phyloP scores from a whole-genome alignment of 2,797 vertebrate species.

The Semaprochilodus insignis region DNA sequence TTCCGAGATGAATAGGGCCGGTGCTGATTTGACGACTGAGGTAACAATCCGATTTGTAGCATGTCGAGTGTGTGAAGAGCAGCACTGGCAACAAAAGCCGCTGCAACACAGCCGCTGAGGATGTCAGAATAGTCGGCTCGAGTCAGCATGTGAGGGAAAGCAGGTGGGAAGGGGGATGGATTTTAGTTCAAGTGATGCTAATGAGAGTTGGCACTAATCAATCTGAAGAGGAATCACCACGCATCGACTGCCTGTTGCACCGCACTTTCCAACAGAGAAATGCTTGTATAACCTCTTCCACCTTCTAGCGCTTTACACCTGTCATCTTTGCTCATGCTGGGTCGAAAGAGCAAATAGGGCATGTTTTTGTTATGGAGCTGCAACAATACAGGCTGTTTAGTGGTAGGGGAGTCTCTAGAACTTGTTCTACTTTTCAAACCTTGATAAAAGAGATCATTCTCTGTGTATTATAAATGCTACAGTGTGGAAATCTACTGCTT shows the following conservation, averaged over 20 bases:
- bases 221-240: slow-evolving; percentile 19
- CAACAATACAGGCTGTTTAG: too few relatives aligned
- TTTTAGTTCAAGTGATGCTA: slow-evolving; percentile 39
- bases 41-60: slow-evolving; percentile 67
- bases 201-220: slow-evolving; percentile 46
- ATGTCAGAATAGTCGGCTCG: slow-evolving; percentile 4
- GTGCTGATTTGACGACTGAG: slow-evolving; percentile 63
- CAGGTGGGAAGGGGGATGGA: slow-evolving; percentile 1
- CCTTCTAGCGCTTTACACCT: neutral
- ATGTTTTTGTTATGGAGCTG: neutral
- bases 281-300: neutral
- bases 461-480: too few relatives aligned
- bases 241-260: neutral
- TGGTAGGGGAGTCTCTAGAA: too few relatives aligned
- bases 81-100: slow-evolving; percentile 1
- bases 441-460: too few relatives aligned
- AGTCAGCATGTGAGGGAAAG: neutral
- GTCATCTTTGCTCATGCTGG: neutral
- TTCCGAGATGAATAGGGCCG: slow-evolving; percentile 57
- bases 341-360: neutral
- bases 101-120: neutral
- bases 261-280: neutral
- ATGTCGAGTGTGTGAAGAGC: slow-evolving; percentile 51
- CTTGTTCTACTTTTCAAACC: too few relatives aligned
- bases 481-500: too few relatives aligned